Conservation (phyloP, 2,888 invertebrate genomes). For the Synanthedon formicaeformis region DNA sequence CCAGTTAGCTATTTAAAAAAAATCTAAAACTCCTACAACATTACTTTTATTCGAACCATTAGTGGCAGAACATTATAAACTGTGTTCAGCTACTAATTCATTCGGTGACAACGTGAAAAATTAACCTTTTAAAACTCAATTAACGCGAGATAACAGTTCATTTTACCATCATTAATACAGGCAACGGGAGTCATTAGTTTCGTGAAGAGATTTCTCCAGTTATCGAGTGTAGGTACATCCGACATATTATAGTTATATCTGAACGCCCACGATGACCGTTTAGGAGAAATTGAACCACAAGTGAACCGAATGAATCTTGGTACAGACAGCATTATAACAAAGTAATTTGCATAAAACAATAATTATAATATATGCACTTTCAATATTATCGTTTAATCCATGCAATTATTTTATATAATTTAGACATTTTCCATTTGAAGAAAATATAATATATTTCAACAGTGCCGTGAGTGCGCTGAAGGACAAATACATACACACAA, state of each 20-base stretch:
- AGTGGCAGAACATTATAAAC: not conserved
- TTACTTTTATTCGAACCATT: too few relatives aligned
- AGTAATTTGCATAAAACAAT: too few relatives aligned
- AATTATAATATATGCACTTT: too few relatives aligned
- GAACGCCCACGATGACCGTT: not conserved
- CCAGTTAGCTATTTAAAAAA: too few relatives aligned
- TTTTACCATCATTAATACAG: slow-evolving; percentile 1
- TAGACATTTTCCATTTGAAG: too few relatives aligned
- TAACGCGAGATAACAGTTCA: not conserved
- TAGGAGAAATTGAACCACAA: not conserved
- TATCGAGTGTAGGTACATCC: not conserved
- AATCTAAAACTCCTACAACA: too few relatives aligned
- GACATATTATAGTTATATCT: not conserved
- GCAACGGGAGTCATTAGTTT: slow-evolving; percentile 1
- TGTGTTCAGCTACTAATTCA: not conserved
- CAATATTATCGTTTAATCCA: too few relatives aligned
- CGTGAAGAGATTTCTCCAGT: not conserved
- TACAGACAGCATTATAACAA: not conserved
- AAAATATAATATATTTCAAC: too few relatives aligned
- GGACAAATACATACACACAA: too few relatives aligned
- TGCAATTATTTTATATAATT: too few relatives aligned
- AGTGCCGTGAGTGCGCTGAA: too few relatives aligned
- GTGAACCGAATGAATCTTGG: not conserved
- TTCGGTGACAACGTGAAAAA: not conserved
- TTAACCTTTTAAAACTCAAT: slow-evolving; percentile 1